These are phyloP conservation scores for Strigamia crassipes DNA, from an alignment of 2,888 invertebrate species.

Conservation along the genomic window DNA sequence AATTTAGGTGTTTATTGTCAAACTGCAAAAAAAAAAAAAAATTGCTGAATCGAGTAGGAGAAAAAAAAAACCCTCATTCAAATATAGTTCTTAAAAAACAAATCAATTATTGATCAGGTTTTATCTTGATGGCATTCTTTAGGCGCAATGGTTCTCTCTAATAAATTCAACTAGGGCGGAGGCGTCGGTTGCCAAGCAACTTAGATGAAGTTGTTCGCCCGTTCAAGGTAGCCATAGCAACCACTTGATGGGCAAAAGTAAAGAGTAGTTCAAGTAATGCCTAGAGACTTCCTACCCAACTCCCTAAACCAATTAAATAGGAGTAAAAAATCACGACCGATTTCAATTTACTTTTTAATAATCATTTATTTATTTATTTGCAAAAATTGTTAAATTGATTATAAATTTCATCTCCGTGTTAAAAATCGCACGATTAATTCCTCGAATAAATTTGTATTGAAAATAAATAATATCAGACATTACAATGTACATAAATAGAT, in stretches of 20 bases:
- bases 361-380: not conserved
- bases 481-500: too few relatives aligned
- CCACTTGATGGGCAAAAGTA: conserved; percentile 11
- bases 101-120: conserved; percentile 6
- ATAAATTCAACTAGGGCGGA: conserved; percentile 15
- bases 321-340: not conserved
- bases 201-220: conserved; percentile 12
- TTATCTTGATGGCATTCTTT: conserved; percentile 17
- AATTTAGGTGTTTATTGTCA: not conserved
- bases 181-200: not conserved
- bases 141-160: conserved; percentile 6
- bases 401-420: too few relatives aligned
- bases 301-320: not conserved
- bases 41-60: too few relatives aligned
- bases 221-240: conserved; percentile 10
- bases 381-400: too few relatives aligned
- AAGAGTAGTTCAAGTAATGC: not conserved
- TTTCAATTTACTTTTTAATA: not conserved
- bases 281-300: not conserved
- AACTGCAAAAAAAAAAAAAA: not conserved
- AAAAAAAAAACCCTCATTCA: not conserved
- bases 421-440: too few relatives aligned
- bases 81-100: not conserved
- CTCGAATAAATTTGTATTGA: too few relatives aligned
- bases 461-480: too few relatives aligned